Evolutionary conservation across 2,797 vertebrate genomes (phyloP).

Genomic region (Pempheris klunzingeri): DNA sequence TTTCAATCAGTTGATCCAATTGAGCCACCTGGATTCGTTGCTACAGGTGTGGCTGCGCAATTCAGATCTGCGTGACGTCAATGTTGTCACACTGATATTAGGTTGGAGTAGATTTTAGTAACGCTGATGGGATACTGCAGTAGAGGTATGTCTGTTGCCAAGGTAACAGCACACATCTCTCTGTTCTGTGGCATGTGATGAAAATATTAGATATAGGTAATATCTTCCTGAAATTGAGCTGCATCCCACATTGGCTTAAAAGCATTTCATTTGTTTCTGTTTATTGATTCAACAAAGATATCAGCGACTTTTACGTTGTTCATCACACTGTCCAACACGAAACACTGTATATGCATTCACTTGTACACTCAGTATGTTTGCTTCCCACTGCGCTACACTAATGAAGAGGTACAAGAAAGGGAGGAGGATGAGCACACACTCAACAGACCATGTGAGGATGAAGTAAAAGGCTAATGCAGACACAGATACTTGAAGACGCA

Average conservation of each 20-base stretch:
- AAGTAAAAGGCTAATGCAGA: slow-evolving; percentile 6
- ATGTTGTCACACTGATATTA: not conserved
- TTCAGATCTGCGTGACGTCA: slow-evolving; percentile 19
- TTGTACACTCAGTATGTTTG: not conserved
- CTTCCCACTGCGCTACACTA: not conserved
- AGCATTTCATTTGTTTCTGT: not conserved
- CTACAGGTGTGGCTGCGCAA: slow-evolving; percentile 13
- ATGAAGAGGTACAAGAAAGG: not conserved
- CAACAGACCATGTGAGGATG: not conserved
- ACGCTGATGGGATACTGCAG: not conserved
- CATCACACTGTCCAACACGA: not conserved
- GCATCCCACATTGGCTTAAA: slow-evolving; percentile 1
- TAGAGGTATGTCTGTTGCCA: slow-evolving; percentile 59
- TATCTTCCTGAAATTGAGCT: slow-evolving; percentile 12
- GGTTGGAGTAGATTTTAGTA: not conserved
- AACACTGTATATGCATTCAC: slow-evolving; percentile 6
- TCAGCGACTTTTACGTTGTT: not conserved
- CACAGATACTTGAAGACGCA: not conserved
- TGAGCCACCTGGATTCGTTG: not conserved
- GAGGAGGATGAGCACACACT: not conserved
- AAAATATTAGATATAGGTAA: slow-evolving; percentile 19
- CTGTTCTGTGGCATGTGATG: slow-evolving; percentile 8
- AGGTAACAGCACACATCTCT: slow-evolving; percentile 38
- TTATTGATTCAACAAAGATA: not conserved
- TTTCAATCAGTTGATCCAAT: slow-evolving; percentile 9